Evolutionary conservation across 1,140 invertebrate species (phyloP).

Genomic region (Gryon sp.): DNA sequence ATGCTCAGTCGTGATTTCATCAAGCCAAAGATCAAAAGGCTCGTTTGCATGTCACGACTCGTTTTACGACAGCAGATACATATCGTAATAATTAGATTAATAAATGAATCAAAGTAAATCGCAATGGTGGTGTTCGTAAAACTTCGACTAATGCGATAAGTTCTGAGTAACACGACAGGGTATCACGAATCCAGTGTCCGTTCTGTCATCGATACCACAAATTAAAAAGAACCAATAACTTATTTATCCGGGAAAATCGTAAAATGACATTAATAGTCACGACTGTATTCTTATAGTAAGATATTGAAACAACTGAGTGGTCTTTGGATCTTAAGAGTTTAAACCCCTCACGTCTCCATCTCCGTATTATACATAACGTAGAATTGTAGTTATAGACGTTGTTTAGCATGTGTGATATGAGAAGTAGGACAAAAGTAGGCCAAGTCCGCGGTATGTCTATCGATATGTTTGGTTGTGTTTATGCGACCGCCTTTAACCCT

Average conservation of each 20-base stretch:
- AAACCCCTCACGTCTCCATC: too few relatives aligned
- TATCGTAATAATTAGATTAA: constrained; percentile 51
- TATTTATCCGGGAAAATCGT: constrained; percentile 37
- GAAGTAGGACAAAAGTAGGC: constrained; percentile 30
- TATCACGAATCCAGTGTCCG: constrained; percentile 28
- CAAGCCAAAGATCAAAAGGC: constrained; percentile 26
- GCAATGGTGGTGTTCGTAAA: constrained; percentile 10
- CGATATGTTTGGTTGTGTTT: constrained; percentile 12
- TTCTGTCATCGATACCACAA: constrained; percentile 14
- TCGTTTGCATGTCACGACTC: constrained; percentile 39
- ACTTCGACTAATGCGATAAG: constrained; percentile 28
- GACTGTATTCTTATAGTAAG: not conserved
- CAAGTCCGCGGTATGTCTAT: constrained; percentile 5
- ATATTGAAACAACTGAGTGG: not conserved
- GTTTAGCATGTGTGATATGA: constrained; percentile 13
- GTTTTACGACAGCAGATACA: constrained; percentile 23
- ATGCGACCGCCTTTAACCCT: constrained; percentile 20
- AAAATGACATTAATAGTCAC: constrained; percentile 33
- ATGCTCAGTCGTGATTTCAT: constrained; percentile 9
- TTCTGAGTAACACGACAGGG: not conserved
- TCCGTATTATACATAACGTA: too few relatives aligned
- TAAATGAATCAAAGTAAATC: constrained; percentile 23
- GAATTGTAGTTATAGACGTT: constrained; percentile 25
- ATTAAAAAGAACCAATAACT: constrained; percentile 30
- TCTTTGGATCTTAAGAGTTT: constrained; percentile 19